Conservation (phyloP, 2,113 vertebrate genomes). For the Sprattus sprattus region DNA sequence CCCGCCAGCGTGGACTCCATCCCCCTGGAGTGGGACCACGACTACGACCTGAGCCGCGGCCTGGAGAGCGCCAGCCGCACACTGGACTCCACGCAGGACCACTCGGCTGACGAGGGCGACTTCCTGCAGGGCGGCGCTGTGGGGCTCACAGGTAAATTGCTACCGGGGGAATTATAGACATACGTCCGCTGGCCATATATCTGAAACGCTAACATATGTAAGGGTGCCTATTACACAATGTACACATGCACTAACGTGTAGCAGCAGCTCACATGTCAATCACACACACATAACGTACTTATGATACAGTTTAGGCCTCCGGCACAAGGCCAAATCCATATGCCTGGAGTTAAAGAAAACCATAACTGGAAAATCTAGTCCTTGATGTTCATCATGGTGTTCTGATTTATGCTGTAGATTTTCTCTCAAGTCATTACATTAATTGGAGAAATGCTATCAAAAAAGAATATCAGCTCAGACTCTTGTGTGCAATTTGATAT, state of each 20-base stretch:
- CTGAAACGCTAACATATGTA: not conserved
- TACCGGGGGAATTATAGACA: too few species aligned
- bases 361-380: not conserved
- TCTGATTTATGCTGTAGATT: not conserved
- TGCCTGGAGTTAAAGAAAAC: not conserved
- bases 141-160: conserved; percentile 77
- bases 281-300: not conserved
- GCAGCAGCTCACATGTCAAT: not conserved
- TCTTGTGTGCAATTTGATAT: not conserved
- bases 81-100: conserved; percentile 76
- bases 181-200: too few species aligned
- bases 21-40: conserved; percentile 97
- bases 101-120: conserved; percentile 75
- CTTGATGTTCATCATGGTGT: not conserved
- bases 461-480: not conserved
- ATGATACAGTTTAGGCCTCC: not conserved
- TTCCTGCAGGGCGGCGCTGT: conserved; percentile 76
- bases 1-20: conserved; percentile 96
- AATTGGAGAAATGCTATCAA: not conserved
- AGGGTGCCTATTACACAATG: not conserved
- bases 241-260: not conserved
- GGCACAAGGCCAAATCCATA: not conserved
- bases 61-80: conserved; percentile 80
- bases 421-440: not conserved
- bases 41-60: conserved; percentile 94